These are phyloP conservation scores for Sander lucioperca DNA, from an alignment of 2,113 vertebrate genomes.

Conservation along the genomic window DNA sequence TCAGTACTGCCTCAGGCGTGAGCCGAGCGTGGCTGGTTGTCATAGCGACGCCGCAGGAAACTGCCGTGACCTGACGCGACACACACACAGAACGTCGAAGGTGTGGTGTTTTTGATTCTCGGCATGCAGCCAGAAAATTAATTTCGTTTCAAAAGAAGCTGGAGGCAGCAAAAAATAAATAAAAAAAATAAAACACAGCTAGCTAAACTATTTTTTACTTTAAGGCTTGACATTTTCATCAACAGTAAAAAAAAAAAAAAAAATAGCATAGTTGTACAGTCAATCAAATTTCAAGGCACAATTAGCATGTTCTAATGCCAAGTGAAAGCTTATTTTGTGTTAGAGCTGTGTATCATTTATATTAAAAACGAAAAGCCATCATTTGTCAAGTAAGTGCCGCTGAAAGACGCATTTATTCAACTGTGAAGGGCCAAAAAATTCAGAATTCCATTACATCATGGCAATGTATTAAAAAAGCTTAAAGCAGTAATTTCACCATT, in stretches of 20 bases:
- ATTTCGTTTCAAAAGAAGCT: too few species aligned
- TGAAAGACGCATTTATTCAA: conserved; percentile 47
- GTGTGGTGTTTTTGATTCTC: too few species aligned
- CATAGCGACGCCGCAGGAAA: too few species aligned
- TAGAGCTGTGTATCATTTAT: conserved; percentile 17
- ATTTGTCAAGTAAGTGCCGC: conserved; percentile 32
- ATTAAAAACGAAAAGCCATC: conserved; percentile 17
- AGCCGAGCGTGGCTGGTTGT: too few species aligned
- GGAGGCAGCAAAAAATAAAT: too few species aligned
- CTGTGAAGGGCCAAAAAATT: conserved; percentile 40
- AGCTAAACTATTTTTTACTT: too few species aligned
- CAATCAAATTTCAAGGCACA: conserved; percentile 47
- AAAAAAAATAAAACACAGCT: too few species aligned
- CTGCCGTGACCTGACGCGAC: too few species aligned
- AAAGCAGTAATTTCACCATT: conserved; percentile 64
- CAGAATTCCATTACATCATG: conserved; percentile 74
- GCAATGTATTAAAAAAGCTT: conserved; percentile 52
- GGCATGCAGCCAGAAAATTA: too few species aligned
- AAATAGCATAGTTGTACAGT: background rate
- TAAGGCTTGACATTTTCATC: background rate
- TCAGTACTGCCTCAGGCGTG: too few species aligned
- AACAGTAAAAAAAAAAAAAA: background rate
- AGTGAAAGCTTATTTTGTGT: conserved; percentile 7
- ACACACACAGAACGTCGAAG: too few species aligned
- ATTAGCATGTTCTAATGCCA: conserved; percentile 30